Evolutionary conservation across 92 coral and sea anemone genomes (phyloP).

Genomic region (Paramuricea clavata): DNA sequence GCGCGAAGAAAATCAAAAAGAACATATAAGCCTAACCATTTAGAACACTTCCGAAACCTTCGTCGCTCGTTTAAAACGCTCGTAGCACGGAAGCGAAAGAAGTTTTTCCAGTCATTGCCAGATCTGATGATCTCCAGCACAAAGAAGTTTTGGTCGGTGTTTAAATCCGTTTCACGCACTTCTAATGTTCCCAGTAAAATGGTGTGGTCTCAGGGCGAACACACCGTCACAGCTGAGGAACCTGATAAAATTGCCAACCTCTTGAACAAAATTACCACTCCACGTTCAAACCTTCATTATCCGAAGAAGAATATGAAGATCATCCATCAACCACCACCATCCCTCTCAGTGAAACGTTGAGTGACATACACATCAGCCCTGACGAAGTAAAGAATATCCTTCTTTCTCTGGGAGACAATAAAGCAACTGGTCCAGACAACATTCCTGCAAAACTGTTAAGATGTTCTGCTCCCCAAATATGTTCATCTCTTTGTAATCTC

Average conservation of each 20-base stretch:
- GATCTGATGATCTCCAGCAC: not conserved
- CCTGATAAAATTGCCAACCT: constrained; percentile 2
- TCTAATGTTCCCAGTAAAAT: constrained; percentile 2
- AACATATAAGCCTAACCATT: not conserved
- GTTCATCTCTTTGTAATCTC: not conserved
- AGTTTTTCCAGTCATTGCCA: not conserved
- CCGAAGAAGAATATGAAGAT: not conserved
- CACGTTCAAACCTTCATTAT: not conserved
- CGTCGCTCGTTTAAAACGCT: not conserved
- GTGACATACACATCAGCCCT: not conserved
- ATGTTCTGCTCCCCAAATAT: not conserved
- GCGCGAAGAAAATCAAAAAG: constrained; percentile 48
- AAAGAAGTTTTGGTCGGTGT: constrained; percentile 6
- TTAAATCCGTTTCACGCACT: constrained; percentile 1
- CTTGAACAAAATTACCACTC: not conserved
- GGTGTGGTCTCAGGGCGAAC: not conserved
- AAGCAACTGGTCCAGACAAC: not conserved
- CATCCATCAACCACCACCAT: not conserved
- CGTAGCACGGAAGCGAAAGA: not conserved
- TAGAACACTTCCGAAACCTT: not conserved
- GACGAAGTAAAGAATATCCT: not conserved
- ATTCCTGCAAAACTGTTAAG: not conserved
- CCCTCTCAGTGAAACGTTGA: not conserved
- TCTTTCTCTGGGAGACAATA: not conserved
- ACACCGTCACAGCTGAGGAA: not conserved